Evolutionary conservation across 2,888 invertebrate species (phyloP), one percentile per base, ranked within the genome.

Genomic region (Sabatieria punctata): DNA sequence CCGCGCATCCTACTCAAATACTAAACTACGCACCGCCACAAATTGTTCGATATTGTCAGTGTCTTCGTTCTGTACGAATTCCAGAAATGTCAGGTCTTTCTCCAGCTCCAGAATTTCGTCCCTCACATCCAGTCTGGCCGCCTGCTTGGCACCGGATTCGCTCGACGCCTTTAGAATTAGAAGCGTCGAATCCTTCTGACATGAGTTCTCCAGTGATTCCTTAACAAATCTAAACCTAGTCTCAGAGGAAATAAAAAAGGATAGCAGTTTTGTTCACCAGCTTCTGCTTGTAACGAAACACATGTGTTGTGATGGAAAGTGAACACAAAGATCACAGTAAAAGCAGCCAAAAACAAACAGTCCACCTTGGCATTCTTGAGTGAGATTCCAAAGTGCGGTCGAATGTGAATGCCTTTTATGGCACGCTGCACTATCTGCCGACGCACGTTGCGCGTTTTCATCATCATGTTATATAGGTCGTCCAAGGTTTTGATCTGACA

Each of bases 391-490:
- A 62, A 63, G 43, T 64, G 63, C 18, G 56, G 49, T 23, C 56
- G 50, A 35, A 63, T 60, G 4, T 63, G 63, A 26, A 61, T 55
- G 45, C 63, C 63, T 42, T 63, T 63, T n/a, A n/a, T n/a, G n/a
- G n/a, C n/a, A n/a, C n/a, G n/a, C n/a, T n/a, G n/a, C n/a, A n/a
- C n/a, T n/a, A 63, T 63, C 46, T 61, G 60, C 6, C 63, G 52
- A 2, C 63, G 54, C 4, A 63, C 58, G 33, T 60, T 57, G 2
- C 60, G 49, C 1, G 62, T 58, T 45, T 59, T 52, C 52, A 60
- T 57, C 63, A 63, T 63, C n/a, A 63, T 49, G 2, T 56, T 55
- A 54, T 58, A 60, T 54, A 63, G 64, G 47, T 64, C 61, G 35
- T 59, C 55, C 37, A 61, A 52, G 15, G 57, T 56, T 21, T 52